Conservation (phyloP, 2,888 invertebrate genomes). For the Thelaira solivaga region DNA sequence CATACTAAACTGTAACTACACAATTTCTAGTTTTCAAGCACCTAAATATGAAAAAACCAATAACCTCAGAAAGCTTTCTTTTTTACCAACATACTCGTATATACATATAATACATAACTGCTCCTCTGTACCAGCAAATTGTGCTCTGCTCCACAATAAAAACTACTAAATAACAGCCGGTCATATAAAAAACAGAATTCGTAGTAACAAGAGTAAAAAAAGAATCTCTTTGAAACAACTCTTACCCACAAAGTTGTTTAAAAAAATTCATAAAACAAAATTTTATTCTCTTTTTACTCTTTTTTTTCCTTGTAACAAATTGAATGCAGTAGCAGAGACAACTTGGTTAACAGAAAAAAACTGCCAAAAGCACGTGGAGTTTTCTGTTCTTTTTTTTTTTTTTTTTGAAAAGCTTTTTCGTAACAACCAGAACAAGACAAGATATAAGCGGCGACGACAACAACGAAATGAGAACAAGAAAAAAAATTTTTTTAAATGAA, state of each 20-base stretch:
- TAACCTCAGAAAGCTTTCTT: slow-evolving; percentile 32
- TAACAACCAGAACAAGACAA: slow-evolving; percentile 37
- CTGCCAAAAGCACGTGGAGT: slow-evolving; percentile 57
- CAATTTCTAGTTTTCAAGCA: slow-evolving; percentile 27
- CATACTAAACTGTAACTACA: slow-evolving; percentile 42
- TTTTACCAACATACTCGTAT: not conserved
- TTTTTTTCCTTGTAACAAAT: slow-evolving; percentile 9
- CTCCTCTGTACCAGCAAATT: slow-evolving; percentile 12
- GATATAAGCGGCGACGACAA: slow-evolving; percentile 12
- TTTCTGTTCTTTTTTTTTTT: slow-evolving; percentile 43
- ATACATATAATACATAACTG: too few relatives aligned
- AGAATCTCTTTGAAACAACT: slow-evolving; percentile 38
- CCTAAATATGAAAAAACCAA: not conserved
- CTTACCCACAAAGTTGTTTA: slow-evolving; percentile 32
- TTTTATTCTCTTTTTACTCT: slow-evolving; percentile 46
- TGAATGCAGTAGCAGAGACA: slow-evolving; percentile 5
- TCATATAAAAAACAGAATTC: not conserved
- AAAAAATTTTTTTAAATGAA: slow-evolving; percentile 13
- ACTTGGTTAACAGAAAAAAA: slow-evolving; percentile 23
- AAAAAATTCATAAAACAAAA: slow-evolving; percentile 5
- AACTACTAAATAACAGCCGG: slow-evolving; percentile 3
- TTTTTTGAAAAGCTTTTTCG: slow-evolving; percentile 33
- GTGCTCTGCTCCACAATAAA: slow-evolving; percentile 32
- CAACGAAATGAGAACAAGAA: not conserved
- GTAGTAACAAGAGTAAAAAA: slow-evolving; percentile 19